Evolutionary conservation across 2,113 vertebrate species (phyloP).

Genomic region (Carassius carassius): DNA sequence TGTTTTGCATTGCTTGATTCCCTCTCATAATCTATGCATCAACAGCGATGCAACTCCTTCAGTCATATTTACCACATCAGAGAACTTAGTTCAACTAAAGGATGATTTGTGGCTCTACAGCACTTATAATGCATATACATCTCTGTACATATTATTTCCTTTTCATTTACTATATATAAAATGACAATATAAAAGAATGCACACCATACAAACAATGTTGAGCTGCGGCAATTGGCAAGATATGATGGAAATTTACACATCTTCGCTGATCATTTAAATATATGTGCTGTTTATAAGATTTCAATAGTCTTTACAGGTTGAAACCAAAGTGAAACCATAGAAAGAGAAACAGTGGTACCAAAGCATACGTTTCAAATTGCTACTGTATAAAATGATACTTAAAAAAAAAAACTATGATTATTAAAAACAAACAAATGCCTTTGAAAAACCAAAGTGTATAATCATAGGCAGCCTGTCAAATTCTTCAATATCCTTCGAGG

Average conservation of each 20-base stretch:
- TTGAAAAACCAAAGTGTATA: slow-evolving; percentile 44
- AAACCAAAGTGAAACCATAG: slow-evolving; percentile 72
- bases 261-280: slow-evolving; percentile 92
- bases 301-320: slow-evolving; percentile 70
- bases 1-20: slow-evolving; percentile 82
- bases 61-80: slow-evolving; percentile 91
- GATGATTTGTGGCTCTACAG: slow-evolving; percentile 87
- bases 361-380: slow-evolving; percentile 89
- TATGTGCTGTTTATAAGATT: slow-evolving; percentile 74
- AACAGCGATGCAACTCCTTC: slow-evolving; percentile 84
- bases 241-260: slow-evolving; percentile 91
- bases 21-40: slow-evolving; percentile 87
- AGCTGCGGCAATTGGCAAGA: slow-evolving; percentile 90
- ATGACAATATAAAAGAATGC: slow-evolving; percentile 99
- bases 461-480: slow-evolving; percentile 45
- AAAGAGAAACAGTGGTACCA: slow-evolving; percentile 85
- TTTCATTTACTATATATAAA: slow-evolving; percentile 87
- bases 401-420: slow-evolving; percentile 73
- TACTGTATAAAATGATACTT: slow-evolving; percentile 71
- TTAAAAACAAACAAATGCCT: slow-evolving; percentile 74
- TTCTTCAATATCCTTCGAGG: slow-evolving; percentile 32
- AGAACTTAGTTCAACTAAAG: slow-evolving; percentile 87
- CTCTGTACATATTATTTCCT: slow-evolving; percentile 60
- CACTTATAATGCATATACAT: slow-evolving; percentile 89
- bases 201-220: slow-evolving; percentile 98